Percentiles rank a stretch among this genome's conserved stretches.
Evolutionary conservation across 2,888 invertebrate genomes (phyloP).

Genomic region (Cryptocephalus moraei): DNA sequence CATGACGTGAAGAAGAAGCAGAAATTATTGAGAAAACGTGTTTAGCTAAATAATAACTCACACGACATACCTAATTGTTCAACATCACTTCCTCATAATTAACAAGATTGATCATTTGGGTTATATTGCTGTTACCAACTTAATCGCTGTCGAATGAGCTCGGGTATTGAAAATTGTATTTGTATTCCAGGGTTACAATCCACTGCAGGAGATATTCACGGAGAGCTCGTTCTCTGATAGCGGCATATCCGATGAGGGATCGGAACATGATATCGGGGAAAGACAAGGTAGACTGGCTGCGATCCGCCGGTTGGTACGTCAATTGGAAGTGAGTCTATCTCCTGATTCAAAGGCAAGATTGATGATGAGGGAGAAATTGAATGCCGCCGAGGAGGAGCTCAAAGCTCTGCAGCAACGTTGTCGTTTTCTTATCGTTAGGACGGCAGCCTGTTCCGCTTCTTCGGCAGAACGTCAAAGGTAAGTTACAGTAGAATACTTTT

Average conservation of each 20-base stretch:
- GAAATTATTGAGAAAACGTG: too few species aligned
- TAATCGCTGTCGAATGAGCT: too few species aligned
- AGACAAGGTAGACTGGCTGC: constrained; percentile 59
- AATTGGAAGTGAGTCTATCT: constrained; percentile 55
- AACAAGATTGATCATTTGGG: too few species aligned
- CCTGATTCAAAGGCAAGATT: constrained; percentile 56
- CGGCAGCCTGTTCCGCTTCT: constrained; percentile 31
- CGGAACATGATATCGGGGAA: constrained; percentile 52
- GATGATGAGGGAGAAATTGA: constrained; percentile 58
- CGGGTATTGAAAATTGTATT: not conserved
- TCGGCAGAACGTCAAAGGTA: constrained; percentile 19
- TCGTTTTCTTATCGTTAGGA: constrained; percentile 50
- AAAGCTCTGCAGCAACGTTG: constrained; percentile 59
- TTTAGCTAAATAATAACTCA: too few species aligned
- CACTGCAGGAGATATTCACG: constrained; percentile 35
- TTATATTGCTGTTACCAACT: too few species aligned
- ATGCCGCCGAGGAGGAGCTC: constrained; percentile 61
- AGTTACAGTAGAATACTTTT: not conserved
- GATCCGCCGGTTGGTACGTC: constrained; percentile 54
- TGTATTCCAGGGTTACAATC: constrained; percentile 34
- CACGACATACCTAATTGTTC: too few species aligned
- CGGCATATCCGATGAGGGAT: constrained; percentile 71
- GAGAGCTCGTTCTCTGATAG: constrained; percentile 64
- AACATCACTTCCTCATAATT: too few species aligned
- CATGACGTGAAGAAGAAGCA: too few species aligned